Percentiles rank a stretch among this genome's conserved stretches.
These are phyloP conservation scores for Trochalopteron elliotii DNA, from an alignment of 2,113 vertebrate genomes.

Conservation along the genomic window DNA sequence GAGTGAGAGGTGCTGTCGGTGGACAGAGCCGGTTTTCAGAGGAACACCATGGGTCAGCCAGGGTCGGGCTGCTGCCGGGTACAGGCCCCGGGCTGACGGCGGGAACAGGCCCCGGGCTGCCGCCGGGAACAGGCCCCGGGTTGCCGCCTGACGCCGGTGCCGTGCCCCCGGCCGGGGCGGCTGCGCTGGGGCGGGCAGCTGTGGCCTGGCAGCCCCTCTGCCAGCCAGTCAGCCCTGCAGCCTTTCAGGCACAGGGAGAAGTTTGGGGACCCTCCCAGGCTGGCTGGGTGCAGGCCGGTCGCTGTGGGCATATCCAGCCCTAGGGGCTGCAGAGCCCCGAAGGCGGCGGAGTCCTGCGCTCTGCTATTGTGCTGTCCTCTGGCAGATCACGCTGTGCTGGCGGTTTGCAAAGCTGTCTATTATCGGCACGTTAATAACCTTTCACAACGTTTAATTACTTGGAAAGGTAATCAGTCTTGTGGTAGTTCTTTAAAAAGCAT, in stretches of 20 bases:
- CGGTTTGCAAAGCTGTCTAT: slow-evolving; percentile 63
- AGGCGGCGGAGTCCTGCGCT: not conserved
- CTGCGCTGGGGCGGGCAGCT: not conserved
- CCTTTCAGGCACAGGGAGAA: not conserved
- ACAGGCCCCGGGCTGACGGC: not conserved
- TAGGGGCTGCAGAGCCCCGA: not conserved
- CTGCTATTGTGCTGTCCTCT: not conserved
- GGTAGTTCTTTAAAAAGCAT: slow-evolving; percentile 58
- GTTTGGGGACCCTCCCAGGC: not conserved
- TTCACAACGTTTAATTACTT: slow-evolving; percentile 74
- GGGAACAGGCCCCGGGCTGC: no score
- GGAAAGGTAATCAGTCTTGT: slow-evolving; percentile 64
- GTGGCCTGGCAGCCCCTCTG: not conserved
- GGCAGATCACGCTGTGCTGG: slow-evolving; percentile 41
- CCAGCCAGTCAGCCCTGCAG: not conserved
- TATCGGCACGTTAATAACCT: slow-evolving; percentile 62
- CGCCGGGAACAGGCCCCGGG: no score
- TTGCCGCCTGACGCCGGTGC: not conserved
- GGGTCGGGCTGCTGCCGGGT: not conserved
- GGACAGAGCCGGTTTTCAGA: not conserved
- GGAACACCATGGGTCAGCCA: not conserved
- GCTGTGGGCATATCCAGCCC: rapidly evolving
- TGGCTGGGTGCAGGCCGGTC: no score
- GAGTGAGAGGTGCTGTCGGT: not conserved
- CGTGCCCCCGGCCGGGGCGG: not conserved